These are phyloP conservation scores for Euwallacea similis DNA, from an alignment of 1,140 invertebrate species.

Conservation along the genomic window DNA sequence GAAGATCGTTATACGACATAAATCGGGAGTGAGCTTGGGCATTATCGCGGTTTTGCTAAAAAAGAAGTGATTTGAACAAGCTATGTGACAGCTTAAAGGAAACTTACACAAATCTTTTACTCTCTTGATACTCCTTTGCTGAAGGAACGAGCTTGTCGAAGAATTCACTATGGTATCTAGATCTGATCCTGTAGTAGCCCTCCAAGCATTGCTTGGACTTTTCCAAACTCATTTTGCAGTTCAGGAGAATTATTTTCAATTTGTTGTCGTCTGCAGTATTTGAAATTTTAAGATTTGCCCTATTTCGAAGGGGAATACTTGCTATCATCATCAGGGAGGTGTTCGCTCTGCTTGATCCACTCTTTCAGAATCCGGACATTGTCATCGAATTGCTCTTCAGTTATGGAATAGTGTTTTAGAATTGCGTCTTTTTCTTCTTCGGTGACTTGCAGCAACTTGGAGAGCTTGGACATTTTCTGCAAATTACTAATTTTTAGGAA, in stretches of 20 bases:
- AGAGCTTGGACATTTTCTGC: conserved; percentile 34
- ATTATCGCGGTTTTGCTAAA: conserved; percentile 30
- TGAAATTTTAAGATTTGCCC: not conserved
- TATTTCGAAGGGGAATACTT: conserved; percentile 6
- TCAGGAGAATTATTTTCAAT: conserved; percentile 24
- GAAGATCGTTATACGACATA: conserved; percentile 35
- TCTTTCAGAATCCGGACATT: conserved; percentile 29
- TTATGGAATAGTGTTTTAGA: conserved; percentile 26
- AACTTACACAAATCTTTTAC: conserved; percentile 35
- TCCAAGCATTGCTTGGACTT: conserved; percentile 35
- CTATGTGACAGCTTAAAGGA: not conserved
- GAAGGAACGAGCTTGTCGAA: conserved; percentile 30
- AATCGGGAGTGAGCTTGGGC: conserved; percentile 38
- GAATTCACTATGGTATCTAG: conserved; percentile 27
- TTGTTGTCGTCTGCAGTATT: conserved; percentile 22
- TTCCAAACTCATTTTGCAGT: conserved; percentile 40
- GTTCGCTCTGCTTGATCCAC: conserved; percentile 25
- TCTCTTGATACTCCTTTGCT: conserved; percentile 15
- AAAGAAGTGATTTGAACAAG: not conserved
- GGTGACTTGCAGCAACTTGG: conserved; percentile 32
- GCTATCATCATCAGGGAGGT: conserved; percentile 35
- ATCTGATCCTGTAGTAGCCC: conserved; percentile 33
- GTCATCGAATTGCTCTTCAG: conserved; percentile 36
- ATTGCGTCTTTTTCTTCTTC: conserved; percentile 36
- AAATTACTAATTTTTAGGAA: not conserved